phyloP scores from a whole-genome alignment of 2,888 invertebrate species.

The Abrostola tripartita region DNA sequence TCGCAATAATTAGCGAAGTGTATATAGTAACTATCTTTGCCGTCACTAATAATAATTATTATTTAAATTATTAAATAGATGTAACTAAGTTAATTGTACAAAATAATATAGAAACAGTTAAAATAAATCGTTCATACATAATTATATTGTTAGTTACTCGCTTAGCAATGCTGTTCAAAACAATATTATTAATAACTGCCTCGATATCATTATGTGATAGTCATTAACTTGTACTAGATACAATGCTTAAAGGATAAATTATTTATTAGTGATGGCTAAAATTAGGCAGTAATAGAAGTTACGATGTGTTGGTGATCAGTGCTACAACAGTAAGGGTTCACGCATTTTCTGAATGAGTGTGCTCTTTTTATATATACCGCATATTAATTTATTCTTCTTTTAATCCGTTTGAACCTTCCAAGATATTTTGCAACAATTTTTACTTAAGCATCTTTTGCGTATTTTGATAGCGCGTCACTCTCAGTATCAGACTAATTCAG shows the following conservation, averaged over 20 bases:
- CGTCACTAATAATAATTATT: constrained; percentile 47
- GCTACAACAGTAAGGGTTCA: constrained; percentile 1
- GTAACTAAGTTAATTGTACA: not conserved
- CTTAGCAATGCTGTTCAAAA: constrained; percentile 29
- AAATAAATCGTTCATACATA: constrained; percentile 21
- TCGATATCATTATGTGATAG: constrained; percentile 24
- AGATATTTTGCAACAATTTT: not conserved
- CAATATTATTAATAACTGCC: constrained; percentile 36
- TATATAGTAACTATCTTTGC: constrained; percentile 18
- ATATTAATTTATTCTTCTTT: too few species aligned
- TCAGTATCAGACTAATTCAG: constrained; percentile 43
- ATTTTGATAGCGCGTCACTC: constrained; percentile 13
- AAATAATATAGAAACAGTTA: constrained; percentile 63
- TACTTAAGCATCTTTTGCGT: constrained; percentile 6
- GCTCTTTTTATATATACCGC: too few species aligned
- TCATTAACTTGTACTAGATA: not conserved
- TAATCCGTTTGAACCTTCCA: too few species aligned
- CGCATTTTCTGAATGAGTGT: not conserved
- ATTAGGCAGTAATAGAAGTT: constrained; percentile 32
- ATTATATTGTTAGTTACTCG: constrained; percentile 30
- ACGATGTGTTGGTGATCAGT: constrained; percentile 42
- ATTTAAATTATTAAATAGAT: not conserved
- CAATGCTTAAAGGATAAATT: not conserved
- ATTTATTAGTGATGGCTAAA: constrained; percentile 34
- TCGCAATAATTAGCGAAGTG: constrained; percentile 32